Conservation (phyloP, 2,888 invertebrate genomes). For the Metallyticus violacea region DNA sequence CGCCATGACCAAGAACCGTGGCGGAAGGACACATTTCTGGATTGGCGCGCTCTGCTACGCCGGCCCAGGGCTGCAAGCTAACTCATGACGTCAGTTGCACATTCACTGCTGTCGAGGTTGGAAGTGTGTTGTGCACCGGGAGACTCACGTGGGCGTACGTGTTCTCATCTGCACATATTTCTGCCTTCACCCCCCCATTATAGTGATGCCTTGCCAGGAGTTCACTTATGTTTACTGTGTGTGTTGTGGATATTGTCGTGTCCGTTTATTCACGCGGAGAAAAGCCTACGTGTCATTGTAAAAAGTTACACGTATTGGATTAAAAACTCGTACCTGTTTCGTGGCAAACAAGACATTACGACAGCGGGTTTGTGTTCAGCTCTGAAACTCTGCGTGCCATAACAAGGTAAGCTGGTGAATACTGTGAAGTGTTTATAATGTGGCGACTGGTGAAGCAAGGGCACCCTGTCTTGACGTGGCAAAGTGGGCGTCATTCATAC, state of each 20-base stretch:
- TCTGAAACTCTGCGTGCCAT: too few species aligned
- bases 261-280: slow-evolving; percentile 17
- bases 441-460: not conserved
- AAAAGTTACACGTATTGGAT: not conserved
- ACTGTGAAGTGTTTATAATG: not conserved
- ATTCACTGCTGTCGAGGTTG: not conserved
- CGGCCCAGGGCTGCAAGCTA: not conserved
- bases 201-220: not conserved
- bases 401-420: not conserved
- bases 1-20: too few species aligned
- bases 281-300: not conserved
- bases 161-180: not conserved
- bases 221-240: not conserved
- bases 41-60: slow-evolving; percentile 9
- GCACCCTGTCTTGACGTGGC: too few species aligned
- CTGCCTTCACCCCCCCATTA: not conserved
- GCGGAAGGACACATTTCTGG: not conserved
- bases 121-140: not conserved
- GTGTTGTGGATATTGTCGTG: slow-evolving; percentile 16
- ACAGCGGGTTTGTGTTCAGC: not conserved
- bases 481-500: not conserved
- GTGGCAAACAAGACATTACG: not conserved
- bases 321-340: not conserved
- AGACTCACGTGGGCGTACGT: not conserved
- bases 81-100: not conserved